Evolutionary conservation across 2,113 vertebrate genomes (phyloP).

Genomic region (Engraulis encrasicolus): DNA sequence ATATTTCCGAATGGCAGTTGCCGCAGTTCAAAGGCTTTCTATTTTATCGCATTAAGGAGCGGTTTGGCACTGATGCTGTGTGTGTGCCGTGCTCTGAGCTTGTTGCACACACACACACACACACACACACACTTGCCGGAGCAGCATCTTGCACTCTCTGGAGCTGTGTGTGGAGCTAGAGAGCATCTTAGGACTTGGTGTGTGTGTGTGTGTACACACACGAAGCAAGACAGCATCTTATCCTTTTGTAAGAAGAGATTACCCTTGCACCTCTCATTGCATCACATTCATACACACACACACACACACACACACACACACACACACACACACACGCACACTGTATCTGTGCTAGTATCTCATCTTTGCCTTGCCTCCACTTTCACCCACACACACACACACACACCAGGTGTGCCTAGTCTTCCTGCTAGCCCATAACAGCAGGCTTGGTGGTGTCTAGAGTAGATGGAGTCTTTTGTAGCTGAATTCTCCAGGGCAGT

Average conservation of each 20-base stretch:
- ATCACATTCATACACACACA: neutral
- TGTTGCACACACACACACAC: too few relatives aligned
- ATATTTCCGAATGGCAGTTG: conserved; percentile 4
- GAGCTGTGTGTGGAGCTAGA: too few relatives aligned
- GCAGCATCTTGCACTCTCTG: neutral
- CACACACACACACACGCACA: neutral
- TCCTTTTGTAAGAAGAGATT: neutral
- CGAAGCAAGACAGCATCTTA: neutral
- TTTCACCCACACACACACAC: neutral
- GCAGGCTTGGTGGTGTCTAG: neutral
- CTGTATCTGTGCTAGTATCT: neutral
- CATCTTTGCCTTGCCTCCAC: neutral
- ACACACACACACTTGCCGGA: neutral
- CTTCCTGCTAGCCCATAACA: conserved; percentile 5
- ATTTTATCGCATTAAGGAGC: neutral
- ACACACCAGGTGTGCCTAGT: conserved; percentile 2
- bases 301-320: conserved; percentile 2
- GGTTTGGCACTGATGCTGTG: neutral
- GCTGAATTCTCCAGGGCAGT: neutral
- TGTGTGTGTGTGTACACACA: neutral
- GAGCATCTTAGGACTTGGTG: neutral
- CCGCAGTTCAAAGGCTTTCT: conserved; percentile 10
- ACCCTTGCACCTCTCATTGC: neutral
- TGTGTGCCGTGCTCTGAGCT: neutral
- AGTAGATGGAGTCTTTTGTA: neutral